Evolutionary conservation across 2,888 invertebrate genomes (phyloP), one percentile per base, ranked within the genome.

Genomic region (Antitype chi): DNA sequence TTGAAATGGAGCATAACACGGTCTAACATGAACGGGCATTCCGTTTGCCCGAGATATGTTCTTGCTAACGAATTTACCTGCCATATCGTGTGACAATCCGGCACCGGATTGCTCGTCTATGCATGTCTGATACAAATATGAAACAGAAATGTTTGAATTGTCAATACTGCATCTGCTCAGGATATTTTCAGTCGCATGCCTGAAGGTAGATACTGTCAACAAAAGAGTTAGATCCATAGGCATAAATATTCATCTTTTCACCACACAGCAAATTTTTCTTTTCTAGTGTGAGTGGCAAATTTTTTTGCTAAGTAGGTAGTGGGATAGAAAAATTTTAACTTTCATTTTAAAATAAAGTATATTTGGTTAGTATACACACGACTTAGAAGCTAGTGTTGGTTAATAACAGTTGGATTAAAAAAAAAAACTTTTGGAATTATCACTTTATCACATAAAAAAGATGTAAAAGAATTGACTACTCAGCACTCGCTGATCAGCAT

Each of bases 51-150:
- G 43, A 79, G 60, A 47, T 55, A 63, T 73, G 66, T 71, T 70
- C 67, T 67, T 66, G 79, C 87, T 89, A 90, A 88, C 85, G 87
- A 90, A 88, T 89, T 87, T 86, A 88, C 87, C 81, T 87, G 73
- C 70, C 72, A 80, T 76, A 32, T 68, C 68, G 70, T 82, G 55
- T 57, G 32, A 82, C 78, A 80, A 84, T 86, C 76, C 72, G 72
- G 74, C 66, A 76, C 78, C 70, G 80, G 84, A 86, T 80, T 70
- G 87, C 86, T 86, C 80, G 74, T 76, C 81, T 82, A 86, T 87
- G 80, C 82, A 84, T 81, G 82, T 74, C 76, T 80, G 82, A 87
- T 85, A 87, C 88, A 88, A 88, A 88, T 90, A 85, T 87, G 87
- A 86, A 89, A 84, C 85, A 77, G 85, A 83, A 85, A 88, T 83